phyloP scores from a whole-genome alignment of 1,140 invertebrate species.

The Drosophila sp. region DNA sequence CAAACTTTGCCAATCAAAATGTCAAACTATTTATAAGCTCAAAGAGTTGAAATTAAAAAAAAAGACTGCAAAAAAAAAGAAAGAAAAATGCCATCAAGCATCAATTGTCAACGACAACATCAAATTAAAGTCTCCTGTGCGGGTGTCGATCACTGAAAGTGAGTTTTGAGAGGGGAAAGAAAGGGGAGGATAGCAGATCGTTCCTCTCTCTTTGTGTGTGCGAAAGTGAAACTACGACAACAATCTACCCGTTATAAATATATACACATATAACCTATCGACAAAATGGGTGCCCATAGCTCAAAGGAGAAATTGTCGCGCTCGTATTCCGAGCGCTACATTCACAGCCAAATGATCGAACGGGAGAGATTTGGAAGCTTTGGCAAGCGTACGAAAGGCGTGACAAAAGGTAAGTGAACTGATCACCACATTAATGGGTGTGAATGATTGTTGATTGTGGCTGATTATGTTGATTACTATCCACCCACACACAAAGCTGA shows the following conservation, averaged over 20 bases:
- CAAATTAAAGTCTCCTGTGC: constrained; percentile 71
- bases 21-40: constrained; percentile 51
- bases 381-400: constrained; percentile 84
- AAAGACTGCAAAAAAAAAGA: constrained; percentile 12
- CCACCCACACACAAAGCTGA: neutral
- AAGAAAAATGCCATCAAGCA: constrained; percentile 66
- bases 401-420: constrained; percentile 68
- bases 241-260: constrained; percentile 27
- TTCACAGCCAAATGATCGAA: constrained; percentile 83
- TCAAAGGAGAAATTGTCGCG: constrained; percentile 89
- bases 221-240: constrained; percentile 65
- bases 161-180: neutral
- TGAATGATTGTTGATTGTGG: neutral
- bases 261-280: constrained; percentile 25
- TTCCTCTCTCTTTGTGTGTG: constrained; percentile 40
- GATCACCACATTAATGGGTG: constrained; percentile 17
- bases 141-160: constrained; percentile 46
- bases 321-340: constrained; percentile 86
- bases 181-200: neutral
- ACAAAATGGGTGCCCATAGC: constrained; percentile 88
- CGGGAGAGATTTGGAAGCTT: constrained; percentile 87
- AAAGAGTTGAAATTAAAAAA: constrained; percentile 25
- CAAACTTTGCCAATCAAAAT: constrained; percentile 47
- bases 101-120: constrained; percentile 70
- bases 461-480: neutral